phyloP scores from a whole-genome alignment of 2,797 vertebrate species.

The Pangasius mekongensis region DNA sequence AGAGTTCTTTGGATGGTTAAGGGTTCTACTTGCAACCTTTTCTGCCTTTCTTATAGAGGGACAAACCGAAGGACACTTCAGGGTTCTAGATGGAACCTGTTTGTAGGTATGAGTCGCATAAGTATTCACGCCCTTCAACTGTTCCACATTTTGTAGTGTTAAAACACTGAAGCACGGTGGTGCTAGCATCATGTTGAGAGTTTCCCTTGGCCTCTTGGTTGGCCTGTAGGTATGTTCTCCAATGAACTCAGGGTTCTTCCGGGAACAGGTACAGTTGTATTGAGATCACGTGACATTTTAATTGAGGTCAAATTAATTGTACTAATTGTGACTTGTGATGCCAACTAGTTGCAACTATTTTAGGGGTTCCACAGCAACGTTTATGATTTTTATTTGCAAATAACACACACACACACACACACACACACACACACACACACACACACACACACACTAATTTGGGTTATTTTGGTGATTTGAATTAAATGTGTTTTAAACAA shows the following conservation, averaged over 20 bases:
- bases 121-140: not conserved
- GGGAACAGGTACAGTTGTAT: not conserved
- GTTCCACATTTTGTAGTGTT: not conserved
- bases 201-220: not conserved
- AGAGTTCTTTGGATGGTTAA: not conserved
- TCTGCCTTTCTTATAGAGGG: not conserved
- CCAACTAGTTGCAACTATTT: not conserved
- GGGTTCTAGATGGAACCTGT: not conserved
- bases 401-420: not conserved
- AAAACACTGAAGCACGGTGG: not conserved
- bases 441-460: not conserved
- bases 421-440: not conserved
- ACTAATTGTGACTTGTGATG: not conserved
- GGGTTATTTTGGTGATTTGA: not conserved
- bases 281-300: not conserved
- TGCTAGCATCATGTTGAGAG: not conserved
- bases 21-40: not conserved
- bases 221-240: not conserved
- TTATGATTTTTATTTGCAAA: not conserved
- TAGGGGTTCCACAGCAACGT: not conserved
- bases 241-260: not conserved
- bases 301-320: not conserved
- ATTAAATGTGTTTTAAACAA: not conserved
- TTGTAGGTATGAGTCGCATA: not conserved
- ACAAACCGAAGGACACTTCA: not conserved